Evolutionary conservation across 1,140 invertebrate species (phyloP), one percentile per base, ranked within the genome.

Genomic region (Drosophila erecta): DNA sequence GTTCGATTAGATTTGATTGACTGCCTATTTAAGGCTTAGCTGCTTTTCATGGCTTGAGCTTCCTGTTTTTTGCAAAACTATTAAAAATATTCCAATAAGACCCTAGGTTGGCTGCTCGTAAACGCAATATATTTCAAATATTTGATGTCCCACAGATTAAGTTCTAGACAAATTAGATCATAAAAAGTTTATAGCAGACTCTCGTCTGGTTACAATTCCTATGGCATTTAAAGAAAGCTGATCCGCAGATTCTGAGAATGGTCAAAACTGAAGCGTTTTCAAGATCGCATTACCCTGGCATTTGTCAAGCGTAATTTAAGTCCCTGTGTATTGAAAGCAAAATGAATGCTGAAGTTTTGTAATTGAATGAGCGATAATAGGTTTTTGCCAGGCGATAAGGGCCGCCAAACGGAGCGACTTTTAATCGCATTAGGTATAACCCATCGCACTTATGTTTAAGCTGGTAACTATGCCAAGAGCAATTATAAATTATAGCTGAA

Each of bases 1-100:
- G 11, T 15, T 62, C 17, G 59, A 62, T 62, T 62, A 62, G 59
- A 62, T 62, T 41, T 27, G 59, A 62, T 62, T n/a, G 30, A 59
- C 30, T 6, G 20, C n/a, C 30, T n/a, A 33, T 62, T 62, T 60
- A 62, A 57, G 54, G 37, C 59, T 15, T 40, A 11, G 50, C 30
- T 35, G 10, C 10, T 40, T 8, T 15, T 57, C 38, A 24, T 30
- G 51, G 58, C 22, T 30, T 33, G 30, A 41, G 30, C 22, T 15
- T 61, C 58, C 59, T 54, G 58, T 54, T 40, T 30, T 1, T 51
- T 59, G 22, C 6, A 37, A 10, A 5, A 12, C 11, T 2, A 5
- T 15, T 30, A 7, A 30, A 30, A 30, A 30, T 30, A 10, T 30
- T 30, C 1, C 4, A 15, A 15, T 5, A 27, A 24, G 10, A 3